Evolutionary conservation across 2,888 invertebrate species (phyloP), one percentile per base, ranked within the genome.

Genomic region (Cynaeus angustus): DNA sequence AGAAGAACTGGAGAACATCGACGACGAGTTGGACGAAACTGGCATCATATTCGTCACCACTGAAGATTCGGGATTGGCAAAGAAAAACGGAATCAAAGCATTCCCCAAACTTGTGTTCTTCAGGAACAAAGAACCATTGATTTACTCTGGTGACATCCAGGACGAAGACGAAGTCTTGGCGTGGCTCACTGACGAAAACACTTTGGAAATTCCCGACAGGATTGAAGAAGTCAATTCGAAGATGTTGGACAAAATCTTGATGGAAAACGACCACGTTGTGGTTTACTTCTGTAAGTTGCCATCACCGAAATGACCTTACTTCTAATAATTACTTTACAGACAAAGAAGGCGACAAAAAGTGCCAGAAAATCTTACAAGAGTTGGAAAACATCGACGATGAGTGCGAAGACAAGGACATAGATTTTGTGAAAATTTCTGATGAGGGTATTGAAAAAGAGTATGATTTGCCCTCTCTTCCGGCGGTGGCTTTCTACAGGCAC

Each of bases 31-130:
- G 0, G 96, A 97, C 82, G 96, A 96, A 85, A 93, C 93, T 66
- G 97, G 97, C 59, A 97, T 97, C 77, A 94, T 96, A 72, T 96
- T 97, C 81, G 96, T 97, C 0, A 96, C 96, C 37, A 97, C 97
- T 9, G 96, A 96, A 86, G 97, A 97, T 80, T 87, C 89, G 3
- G 82, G 84, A 0, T 85, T 95, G 62, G 96, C 96, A 6, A 94
- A 94, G 85, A 94, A 95, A 83, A 90, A 94, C 78, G 93, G 92
- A 72, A 92, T 97, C 79, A 96, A 94, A 83, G 89, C 86, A 69
- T 94, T 94, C 87, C 97, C 97, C 1, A 91, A 94, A 52, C 86
- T 97, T 67, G 95, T 94, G 21, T 94, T 97, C 88, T 97, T 97
- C 86, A 89, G 97, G 78, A 97, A 97, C 83, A 95, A 94, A 79